Base-by-base conservation (phyloP, 2,113 vertebrate genomes). In the Oryzias woworae region DNA sequence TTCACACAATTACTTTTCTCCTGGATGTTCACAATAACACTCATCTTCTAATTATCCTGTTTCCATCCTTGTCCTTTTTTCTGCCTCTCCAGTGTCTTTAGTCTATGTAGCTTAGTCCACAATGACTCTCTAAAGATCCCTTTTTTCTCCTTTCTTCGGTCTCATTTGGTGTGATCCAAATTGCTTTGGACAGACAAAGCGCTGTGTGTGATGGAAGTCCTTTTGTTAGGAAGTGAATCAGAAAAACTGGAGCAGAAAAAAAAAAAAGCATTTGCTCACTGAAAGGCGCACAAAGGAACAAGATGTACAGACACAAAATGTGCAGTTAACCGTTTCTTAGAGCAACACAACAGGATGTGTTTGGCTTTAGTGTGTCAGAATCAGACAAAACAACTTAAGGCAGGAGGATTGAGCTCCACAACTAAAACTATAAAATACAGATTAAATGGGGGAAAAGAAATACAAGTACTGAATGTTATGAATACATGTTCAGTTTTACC, bases 261-360 rank as follows among this genome's bases (percentile, higher is more conserved):
- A 36, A 31, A 36, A 36, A 31, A 36, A 36, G 36, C 70, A 59
- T 63, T 77, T 63, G 31, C 69, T 58, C 65, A 50, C 22, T 60
- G 59, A 23, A 36, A 72, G 57, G 51, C 58, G 55, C 45, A 45
- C 67, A 79, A 71, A 74, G 31, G 55, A 46, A 73, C 56, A 69
- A 60, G 47, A 78, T 45, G 53, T 66, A 47, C 53, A 52, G 69
- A 69, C 49, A 83, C 69, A 81, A 80, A 73, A 62, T 68, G 64
- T 69, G 56, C 66, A 43, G 48, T 71, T 72, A 72, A 74, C 56
- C 4, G 42, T 49, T 66, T 74, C 50, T 77, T 71, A 69, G 54
- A 61, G 64, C 22, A 55, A 49, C 50, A 52, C 66, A 56, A 49
- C 42, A 14, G 55, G 58, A 52, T 77, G 63, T 67, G 64, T 62